Percentiles rank a stretch among this genome's conserved stretches.
phyloP scores from a whole-genome alignment of 2,888 invertebrate genomes.

The Axea sp. region DNA sequence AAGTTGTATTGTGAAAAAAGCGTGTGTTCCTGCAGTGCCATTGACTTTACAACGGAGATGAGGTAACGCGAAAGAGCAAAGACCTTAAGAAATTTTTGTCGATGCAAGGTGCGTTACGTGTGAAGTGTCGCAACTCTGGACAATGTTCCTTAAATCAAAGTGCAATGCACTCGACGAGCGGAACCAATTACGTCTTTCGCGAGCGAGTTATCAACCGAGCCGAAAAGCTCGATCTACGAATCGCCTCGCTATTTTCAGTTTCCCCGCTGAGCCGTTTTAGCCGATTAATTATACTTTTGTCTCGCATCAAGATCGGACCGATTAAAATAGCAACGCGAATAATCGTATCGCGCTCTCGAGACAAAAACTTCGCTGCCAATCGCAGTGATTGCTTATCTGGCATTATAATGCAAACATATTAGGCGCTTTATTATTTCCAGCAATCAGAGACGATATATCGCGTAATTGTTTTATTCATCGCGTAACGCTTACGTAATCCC shows the following conservation, averaged over 20 bases:
- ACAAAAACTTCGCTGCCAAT: neutral
- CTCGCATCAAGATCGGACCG: neutral
- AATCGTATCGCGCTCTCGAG: slow-evolving; percentile 4
- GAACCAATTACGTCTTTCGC: no score
- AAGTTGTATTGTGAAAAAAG: slow-evolving; percentile 9
- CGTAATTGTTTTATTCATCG: slow-evolving; percentile 58
- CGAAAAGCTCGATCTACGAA: no score
- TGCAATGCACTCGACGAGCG: slow-evolving; percentile 28
- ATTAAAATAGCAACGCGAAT: slow-evolving; percentile 2
- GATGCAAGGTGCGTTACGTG: slow-evolving; percentile 60
- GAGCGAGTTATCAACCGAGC: no score
- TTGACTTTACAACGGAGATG: slow-evolving; percentile 57
- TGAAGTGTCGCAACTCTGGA: slow-evolving; percentile 59
- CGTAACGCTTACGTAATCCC: slow-evolving; percentile 47
- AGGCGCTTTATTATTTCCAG: slow-evolving; percentile 33
- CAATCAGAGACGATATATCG: slow-evolving; percentile 34
- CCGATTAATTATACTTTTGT: no score
- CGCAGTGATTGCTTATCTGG: slow-evolving; percentile 20
- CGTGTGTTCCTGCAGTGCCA: slow-evolving; percentile 33
- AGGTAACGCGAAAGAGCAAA: slow-evolving; percentile 59
- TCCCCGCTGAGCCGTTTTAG: no score
- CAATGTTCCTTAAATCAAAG: slow-evolving; percentile 49
- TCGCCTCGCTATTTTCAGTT: no score
- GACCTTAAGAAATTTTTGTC: slow-evolving; percentile 62
- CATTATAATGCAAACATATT: slow-evolving; percentile 27